Base-by-base conservation (phyloP, 2,888 invertebrate species). In the Rhynchonema sp. region DNA sequence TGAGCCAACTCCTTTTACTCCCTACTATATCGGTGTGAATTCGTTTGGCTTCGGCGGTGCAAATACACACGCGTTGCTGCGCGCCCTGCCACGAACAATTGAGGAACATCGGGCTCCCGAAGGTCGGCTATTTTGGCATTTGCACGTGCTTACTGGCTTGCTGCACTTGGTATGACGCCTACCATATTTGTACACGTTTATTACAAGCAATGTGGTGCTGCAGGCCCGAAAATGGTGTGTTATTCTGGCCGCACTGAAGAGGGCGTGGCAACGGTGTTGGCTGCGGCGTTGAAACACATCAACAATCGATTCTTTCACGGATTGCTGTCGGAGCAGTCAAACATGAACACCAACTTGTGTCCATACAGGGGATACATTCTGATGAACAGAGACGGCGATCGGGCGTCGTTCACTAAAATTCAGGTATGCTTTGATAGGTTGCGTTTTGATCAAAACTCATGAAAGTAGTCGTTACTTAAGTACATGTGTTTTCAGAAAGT, bases 41-140 rank as follows among this genome's bases (percentile, higher is more conserved):
- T 92, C 92, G 13, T 98, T 98, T 75, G 96, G 96, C 25, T 96
- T 96, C 77, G 96, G 96, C 63, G 98, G 98, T 59, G 74, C 90
- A 54, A 91, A 91, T 76, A 89, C 87, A n/a, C 91, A 92, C 76
- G 49, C 17, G 9, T 17, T 38, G 38, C 38, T 38, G 38, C 6
- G 17, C 9, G 38, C 38, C 9, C 17, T 38, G 9, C 38, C 38
- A 17, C 9, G 9, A 17, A 38, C 6, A 38, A 17, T 17, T 6
- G 38, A 6, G 9, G 38, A 38, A 38, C 38, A n/a, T n/a, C n/a
- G n/a, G n/a, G n/a, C n/a, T n/a, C n/a, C n/a, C n/a, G n/a, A n/a
- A n/a, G n/a, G n/a, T n/a, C n/a, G n/a, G n/a, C n/a, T n/a, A n/a
- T n/a, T n/a, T n/a, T n/a, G n/a, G n/a, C n/a, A n/a, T n/a, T n/a